Conservation (phyloP, 2,888 invertebrate genomes). For the Arrhopalites spinosus region DNA sequence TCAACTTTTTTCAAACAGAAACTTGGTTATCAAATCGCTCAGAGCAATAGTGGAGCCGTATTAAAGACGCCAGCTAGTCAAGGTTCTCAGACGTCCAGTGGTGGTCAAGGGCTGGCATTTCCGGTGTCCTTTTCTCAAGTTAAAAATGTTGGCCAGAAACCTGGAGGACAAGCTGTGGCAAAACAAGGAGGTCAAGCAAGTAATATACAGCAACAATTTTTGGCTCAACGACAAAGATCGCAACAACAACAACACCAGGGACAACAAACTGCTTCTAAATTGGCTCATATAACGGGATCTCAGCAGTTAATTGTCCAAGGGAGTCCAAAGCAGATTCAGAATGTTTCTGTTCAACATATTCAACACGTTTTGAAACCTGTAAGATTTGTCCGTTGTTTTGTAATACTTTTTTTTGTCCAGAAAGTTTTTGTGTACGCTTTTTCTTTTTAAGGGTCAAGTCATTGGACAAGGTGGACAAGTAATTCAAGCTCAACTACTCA, state of each 20-base stretch:
- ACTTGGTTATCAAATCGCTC: constrained; percentile 17
- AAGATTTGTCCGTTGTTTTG: not conserved
- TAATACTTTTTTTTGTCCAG: not conserved
- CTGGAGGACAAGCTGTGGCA: constrained; percentile 4
- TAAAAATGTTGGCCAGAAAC: constrained; percentile 33
- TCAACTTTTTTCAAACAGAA: constrained; percentile 3
- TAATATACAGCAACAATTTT: constrained; percentile 38
- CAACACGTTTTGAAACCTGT: constrained; percentile 67
- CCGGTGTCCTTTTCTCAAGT: constrained; percentile 45
- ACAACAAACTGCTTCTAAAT: constrained; percentile 37
- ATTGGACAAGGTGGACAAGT: constrained; percentile 45
- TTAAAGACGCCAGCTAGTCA: constrained; percentile 44
- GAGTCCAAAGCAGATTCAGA: constrained; percentile 66
- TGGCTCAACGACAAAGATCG: constrained; percentile 35
- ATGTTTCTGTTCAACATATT: constrained; percentile 73
- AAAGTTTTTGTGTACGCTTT: constrained; percentile 7
- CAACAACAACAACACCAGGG: constrained; percentile 38
- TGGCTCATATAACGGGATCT: constrained; percentile 39
- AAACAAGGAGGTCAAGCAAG: constrained; percentile 36
- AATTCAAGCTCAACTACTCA: constrained; percentile 48
- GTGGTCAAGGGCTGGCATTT: constrained; percentile 35
- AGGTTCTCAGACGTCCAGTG: no score
- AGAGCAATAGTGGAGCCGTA: constrained; percentile 38
- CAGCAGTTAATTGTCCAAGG: constrained; percentile 69
- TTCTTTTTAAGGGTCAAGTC: constrained; percentile 42